Evolutionary conservation across 2,888 invertebrate species (phyloP).

Genomic region (Torymus auratus): DNA sequence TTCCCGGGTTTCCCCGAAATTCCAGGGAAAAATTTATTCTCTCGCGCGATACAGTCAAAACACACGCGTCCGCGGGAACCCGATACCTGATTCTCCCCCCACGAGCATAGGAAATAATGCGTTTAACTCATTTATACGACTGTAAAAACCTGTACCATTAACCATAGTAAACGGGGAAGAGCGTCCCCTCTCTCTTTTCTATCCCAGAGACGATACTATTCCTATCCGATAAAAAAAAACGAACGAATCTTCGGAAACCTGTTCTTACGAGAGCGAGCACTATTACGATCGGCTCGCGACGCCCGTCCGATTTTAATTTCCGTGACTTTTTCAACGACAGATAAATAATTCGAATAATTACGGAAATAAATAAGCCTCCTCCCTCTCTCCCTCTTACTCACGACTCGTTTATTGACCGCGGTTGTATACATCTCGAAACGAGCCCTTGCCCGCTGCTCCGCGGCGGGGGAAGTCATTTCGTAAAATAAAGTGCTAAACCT

Average conservation of each 20-base stretch:
- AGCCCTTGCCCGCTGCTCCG: not conserved
- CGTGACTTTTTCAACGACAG: conserved; percentile 14
- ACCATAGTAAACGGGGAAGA: conserved; percentile 1
- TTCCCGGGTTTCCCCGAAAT: too few relatives aligned
- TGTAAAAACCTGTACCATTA: conserved; percentile 18
- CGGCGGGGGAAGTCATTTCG: not conserved
- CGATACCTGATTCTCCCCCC: too few relatives aligned
- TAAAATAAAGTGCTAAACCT: conserved; percentile 13
- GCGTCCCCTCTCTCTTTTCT: not conserved
- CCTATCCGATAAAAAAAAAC: conserved; percentile 12
- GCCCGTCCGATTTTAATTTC: conserved; percentile 23
- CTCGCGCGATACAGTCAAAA: too few relatives aligned
- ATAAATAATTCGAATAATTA: conserved; percentile 23
- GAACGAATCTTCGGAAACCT: not conserved
- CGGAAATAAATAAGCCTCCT: conserved; percentile 21
- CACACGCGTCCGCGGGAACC: too few relatives aligned
- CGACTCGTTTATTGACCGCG: conserved; percentile 3
- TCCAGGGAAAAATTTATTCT: too few relatives aligned
- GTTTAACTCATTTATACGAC: conserved; percentile 16
- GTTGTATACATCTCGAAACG: not conserved
- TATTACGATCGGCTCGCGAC: not conserved
- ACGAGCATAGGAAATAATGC: conserved; percentile 11
- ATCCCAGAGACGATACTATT: conserved; percentile 8
- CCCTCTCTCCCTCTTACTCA: not conserved
- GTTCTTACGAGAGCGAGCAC: too few relatives aligned